phyloP scores from a whole-genome alignment of 2,113 vertebrate genomes.

The Myrmecobius fasciatus region DNA sequence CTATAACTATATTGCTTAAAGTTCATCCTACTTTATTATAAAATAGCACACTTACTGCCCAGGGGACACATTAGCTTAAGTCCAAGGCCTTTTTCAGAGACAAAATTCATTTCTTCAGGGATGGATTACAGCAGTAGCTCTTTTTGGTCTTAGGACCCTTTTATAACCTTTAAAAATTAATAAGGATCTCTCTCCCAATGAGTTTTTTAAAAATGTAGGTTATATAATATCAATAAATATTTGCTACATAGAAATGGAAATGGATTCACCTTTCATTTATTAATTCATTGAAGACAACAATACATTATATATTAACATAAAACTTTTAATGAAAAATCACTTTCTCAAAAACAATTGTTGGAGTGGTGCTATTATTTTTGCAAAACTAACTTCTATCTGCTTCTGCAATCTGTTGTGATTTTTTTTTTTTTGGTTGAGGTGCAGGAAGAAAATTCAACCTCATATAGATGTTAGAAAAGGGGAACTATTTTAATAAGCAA shows the following conservation, averaged over 20 bases:
- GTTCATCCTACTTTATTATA: not conserved
- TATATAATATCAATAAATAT: not conserved
- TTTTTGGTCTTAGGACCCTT: not conserved
- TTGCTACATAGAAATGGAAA: not conserved
- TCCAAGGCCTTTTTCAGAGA: not conserved
- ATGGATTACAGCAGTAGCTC: not conserved
- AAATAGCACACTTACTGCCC: not conserved
- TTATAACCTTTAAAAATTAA: not conserved
- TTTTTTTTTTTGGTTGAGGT: not conserved
- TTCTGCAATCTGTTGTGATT: not conserved
- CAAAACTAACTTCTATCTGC: not conserved
- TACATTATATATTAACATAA: not conserved
- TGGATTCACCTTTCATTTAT: not conserved
- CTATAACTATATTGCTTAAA: not conserved
- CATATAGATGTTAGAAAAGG: not conserved
- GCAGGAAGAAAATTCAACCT: not conserved
- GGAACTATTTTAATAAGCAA: not conserved
- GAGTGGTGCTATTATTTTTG: not conserved
- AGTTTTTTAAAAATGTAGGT: not conserved
- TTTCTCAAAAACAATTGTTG: not conserved
- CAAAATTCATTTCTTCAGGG: not conserved
- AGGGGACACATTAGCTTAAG: not conserved
- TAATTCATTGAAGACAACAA: not conserved
- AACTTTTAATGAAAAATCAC: not conserved
- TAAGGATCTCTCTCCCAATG: not conserved